These are phyloP conservation scores for Hartigia nigra DNA, from an alignment of 2,888 invertebrate genomes.

Conservation along the genomic window DNA sequence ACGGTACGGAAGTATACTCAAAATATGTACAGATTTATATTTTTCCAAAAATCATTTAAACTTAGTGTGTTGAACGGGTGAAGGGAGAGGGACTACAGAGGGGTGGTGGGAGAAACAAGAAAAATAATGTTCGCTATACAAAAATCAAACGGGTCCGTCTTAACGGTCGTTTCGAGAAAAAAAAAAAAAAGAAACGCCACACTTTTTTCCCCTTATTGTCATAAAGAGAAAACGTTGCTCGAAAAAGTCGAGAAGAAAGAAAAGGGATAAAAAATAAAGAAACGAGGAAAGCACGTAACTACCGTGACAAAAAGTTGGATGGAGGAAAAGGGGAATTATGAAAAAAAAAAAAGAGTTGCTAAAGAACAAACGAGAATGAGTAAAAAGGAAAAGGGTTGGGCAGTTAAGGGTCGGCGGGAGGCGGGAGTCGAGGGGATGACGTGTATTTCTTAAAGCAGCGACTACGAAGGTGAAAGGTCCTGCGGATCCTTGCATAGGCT, in stretches of 20 bases:
- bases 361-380: not conserved
- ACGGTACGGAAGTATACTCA: not conserved
- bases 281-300: not conserved
- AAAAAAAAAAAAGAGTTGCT: not conserved
- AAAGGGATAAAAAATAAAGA: not conserved
- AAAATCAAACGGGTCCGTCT: not conserved
- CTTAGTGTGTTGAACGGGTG: not conserved
- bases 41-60: not conserved
- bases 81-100: not conserved
- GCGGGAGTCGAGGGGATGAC: not conserved
- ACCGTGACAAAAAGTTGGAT: not conserved
- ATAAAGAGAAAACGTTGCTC: not conserved
- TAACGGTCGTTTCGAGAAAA: not conserved
- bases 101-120: not conserved
- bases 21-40: not conserved
- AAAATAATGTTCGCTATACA: not conserved
- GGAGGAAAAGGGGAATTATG: not conserved
- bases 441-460: slow-evolving; percentile 21
- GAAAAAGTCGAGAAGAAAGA: not conserved
- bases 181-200: not conserved
- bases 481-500: slow-evolving; percentile 61
- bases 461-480: slow-evolving; percentile 63
- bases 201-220: not conserved
- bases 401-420: not conserved
- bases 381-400: not conserved